Conservation (phyloP, 2,888 invertebrate species). For the Siphlonurus alternatus region DNA sequence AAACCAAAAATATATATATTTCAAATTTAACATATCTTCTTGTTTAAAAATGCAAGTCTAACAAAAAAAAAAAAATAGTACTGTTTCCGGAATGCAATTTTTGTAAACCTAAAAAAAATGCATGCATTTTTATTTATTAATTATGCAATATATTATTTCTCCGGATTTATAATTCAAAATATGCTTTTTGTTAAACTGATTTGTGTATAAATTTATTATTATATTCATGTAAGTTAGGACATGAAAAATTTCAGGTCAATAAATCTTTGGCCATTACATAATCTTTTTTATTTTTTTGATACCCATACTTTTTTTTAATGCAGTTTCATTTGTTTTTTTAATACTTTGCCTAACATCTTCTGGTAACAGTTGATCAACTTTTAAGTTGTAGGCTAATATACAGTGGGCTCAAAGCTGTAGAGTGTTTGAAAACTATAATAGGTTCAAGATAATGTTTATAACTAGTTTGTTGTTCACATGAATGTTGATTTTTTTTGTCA, state of each 20-base stretch:
- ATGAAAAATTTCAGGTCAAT: neutral
- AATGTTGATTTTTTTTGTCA: too few relatives aligned
- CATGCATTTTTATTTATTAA: neutral
- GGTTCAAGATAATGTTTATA: too few relatives aligned
- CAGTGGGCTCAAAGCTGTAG: too few relatives aligned
- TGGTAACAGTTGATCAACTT: too few relatives aligned
- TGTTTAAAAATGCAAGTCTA: neutral
- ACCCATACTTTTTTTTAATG: neutral
- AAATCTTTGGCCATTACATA: neutral
- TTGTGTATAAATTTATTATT: conserved; percentile 1
- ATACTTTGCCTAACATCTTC: too few relatives aligned
- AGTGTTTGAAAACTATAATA: too few relatives aligned
- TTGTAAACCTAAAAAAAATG: neutral
- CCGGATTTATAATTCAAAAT: neutral
- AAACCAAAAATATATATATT: neutral
- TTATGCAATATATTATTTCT: neutral
- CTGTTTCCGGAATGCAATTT: conserved; percentile 1
- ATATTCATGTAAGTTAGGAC: neutral
- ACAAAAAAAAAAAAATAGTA: neutral
- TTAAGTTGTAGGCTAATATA: too few relatives aligned
- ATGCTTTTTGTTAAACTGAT: neutral
- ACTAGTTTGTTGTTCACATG: too few relatives aligned
- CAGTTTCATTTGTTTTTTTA: too few relatives aligned
- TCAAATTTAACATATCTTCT: neutral
- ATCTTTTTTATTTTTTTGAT: neutral